Conservation (phyloP, 2,113 vertebrate genomes). For the Malurus melanocephalus region DNA sequence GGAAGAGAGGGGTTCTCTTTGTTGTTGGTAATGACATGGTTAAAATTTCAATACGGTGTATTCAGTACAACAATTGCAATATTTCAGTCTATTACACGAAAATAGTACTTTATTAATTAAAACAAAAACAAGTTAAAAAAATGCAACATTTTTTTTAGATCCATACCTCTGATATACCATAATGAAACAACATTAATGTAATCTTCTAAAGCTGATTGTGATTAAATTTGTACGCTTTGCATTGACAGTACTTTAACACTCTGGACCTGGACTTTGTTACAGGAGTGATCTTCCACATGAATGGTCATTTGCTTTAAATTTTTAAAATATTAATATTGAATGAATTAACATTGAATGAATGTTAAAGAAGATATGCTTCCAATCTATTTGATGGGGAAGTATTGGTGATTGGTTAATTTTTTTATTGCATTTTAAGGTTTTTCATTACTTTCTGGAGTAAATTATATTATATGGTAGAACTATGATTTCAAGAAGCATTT, state of each 20-base stretch:
- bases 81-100: neutral
- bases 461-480: neutral
- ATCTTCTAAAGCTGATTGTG: neutral
- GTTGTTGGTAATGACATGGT: neutral
- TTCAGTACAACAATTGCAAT: neutral
- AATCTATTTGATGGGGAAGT: neutral
- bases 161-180: neutral
- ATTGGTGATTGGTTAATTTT: rapidly evolving
- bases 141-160: too few species aligned
- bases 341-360: neutral
- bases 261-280: neutral
- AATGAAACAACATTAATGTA: neutral
- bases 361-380: neutral
- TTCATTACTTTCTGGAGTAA: neutral
- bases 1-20: neutral
- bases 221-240: neutral
- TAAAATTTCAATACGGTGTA: neutral
- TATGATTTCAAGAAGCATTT: neutral
- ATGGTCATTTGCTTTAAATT: neutral
- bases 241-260: neutral
- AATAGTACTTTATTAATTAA: neutral
- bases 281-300: neutral
- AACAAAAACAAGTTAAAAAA: neutral
- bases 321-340: neutral
- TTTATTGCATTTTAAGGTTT: neutral